Percentiles rank a stretch among this genome's conserved stretches.
phyloP scores from a whole-genome alignment of 2,113 vertebrate genomes.

The Phalacrocorax brasilianus region DNA sequence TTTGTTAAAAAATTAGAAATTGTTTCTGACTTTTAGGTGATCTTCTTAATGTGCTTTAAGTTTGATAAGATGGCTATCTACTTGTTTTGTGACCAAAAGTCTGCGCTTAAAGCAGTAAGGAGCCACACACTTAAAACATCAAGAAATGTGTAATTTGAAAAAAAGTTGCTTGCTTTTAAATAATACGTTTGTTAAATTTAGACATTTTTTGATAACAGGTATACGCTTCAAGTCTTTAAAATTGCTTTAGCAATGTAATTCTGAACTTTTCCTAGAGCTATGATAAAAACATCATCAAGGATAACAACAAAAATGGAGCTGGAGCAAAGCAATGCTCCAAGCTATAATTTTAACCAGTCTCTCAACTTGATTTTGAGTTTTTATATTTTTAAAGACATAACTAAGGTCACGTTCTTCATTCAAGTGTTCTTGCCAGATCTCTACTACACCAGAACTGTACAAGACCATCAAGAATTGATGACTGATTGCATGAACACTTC shows the following conservation, averaged over 20 bases:
- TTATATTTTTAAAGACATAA: not conserved
- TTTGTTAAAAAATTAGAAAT: not conserved
- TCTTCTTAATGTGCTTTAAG: not conserved
- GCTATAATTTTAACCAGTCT: not conserved
- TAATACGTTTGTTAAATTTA: not conserved
- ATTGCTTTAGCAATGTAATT: conserved; percentile 7
- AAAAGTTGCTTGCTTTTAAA: not conserved
- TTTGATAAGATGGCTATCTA: not conserved
- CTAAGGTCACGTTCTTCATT: not conserved
- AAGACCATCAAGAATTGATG: not conserved
- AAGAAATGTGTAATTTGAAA: not conserved
- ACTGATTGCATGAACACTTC: not conserved
- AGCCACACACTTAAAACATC: not conserved
- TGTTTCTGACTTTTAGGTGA: not conserved
- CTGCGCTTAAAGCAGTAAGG: not conserved
- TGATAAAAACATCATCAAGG: conserved; percentile 23
- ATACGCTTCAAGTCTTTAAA: not conserved
- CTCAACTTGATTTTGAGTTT: not conserved
- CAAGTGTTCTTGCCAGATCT: not conserved
- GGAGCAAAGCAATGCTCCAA: conserved; percentile 7
- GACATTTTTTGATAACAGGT: not conserved
- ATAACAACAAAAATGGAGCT: not conserved
- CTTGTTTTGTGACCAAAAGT: not conserved
- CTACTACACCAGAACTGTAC: not conserved
- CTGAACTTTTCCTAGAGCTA: conserved; percentile 24